Evolutionary conservation across 2,888 invertebrate genomes (phyloP).

Genomic region (Patella pellucida): DNA sequence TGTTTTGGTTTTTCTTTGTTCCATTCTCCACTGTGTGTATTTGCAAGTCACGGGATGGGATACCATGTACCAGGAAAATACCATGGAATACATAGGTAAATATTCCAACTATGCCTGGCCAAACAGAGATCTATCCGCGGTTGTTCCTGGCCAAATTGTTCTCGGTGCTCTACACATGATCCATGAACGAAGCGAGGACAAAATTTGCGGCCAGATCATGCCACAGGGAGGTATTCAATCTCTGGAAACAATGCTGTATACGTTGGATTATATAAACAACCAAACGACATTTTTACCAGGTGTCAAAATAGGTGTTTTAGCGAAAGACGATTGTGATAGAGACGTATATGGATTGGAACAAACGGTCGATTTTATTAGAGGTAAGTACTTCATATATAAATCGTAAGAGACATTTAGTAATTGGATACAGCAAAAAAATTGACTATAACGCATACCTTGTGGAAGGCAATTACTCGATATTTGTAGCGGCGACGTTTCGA

Average conservation of each 20-base stretch:
- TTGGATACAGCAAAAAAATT: no score
- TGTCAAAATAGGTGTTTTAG: constrained; percentile 86
- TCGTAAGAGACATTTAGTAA: no score
- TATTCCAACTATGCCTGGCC: constrained; percentile 67
- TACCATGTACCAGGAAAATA: constrained; percentile 28
- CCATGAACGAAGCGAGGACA: constrained; percentile 85
- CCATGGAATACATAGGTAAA: constrained; percentile 37
- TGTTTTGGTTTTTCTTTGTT: constrained; percentile 4
- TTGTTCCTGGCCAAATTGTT: constrained; percentile 88
- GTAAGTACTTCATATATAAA: constrained; percentile 74
- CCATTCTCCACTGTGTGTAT: constrained; percentile 3
- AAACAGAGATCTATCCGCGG: constrained; percentile 76
- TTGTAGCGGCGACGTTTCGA: no score
- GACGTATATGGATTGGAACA: constrained; percentile 96
- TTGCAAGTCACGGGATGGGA: constrained; percentile 10
- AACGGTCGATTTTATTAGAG: constrained; percentile 96
- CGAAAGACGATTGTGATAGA: constrained; percentile 94
- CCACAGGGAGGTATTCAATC: constrained; percentile 87
- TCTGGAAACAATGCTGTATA: constrained; percentile 91
- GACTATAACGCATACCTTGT: no score
- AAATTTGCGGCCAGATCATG: constrained; percentile 93
- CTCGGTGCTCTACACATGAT: constrained; percentile 96
- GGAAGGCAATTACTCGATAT: no score
- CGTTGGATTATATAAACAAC: constrained; percentile 81
- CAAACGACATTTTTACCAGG: constrained; percentile 79